Conservation (phyloP, 2,113 vertebrate species). For the Danio rerio region GRCz12tu NC_133177.1:31860001-31860500, state of each 20-base stretch:
- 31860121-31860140: no score
- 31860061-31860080: no score
- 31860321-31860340: conserved; percentile 50
- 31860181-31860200: no score
- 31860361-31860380: conserved; percentile 56
- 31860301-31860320: conserved; percentile 46
- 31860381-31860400: conserved; percentile 7
- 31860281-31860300: neutral
- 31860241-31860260: conserved; percentile 41
- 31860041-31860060: no score
- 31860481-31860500: conserved; percentile 50
- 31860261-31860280: conserved; percentile 45
- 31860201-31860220: no score
- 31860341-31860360: conserved; percentile 59
- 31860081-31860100: no score
- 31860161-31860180: no score
- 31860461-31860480: conserved; percentile 54
- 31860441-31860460: conserved; percentile 33
- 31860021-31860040: no score
- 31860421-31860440: conserved; percentile 33
- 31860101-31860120: no score
- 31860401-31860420: neutral
- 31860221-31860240: neutral
- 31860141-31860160: no score
- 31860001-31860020: no score